Percentiles rank a stretch among this genome's conserved stretches.
Conservation (phyloP, 2,888 invertebrate species). For the Caenorhabditis sp. region DNA sequence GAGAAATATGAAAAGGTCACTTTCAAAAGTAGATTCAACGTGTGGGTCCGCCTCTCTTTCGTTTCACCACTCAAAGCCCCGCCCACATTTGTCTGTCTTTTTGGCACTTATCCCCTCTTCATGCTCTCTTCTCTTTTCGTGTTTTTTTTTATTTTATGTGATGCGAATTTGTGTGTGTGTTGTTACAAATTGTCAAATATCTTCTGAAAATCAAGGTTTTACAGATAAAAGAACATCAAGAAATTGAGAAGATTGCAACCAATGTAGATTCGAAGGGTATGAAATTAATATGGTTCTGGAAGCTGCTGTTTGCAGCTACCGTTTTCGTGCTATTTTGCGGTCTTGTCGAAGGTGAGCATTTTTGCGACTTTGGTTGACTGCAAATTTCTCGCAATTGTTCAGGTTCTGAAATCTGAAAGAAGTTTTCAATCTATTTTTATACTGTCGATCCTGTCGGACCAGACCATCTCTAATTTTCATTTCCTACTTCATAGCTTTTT, state of each 20-base stretch:
- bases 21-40: too few relatives aligned
- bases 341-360: neutral
- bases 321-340: neutral
- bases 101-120: neutral
- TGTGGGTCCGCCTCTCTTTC: too few relatives aligned
- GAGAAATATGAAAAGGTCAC: too few relatives aligned
- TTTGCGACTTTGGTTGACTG: neutral
- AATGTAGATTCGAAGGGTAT: neutral
- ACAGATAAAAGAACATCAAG: neutral
- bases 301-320: neutral
- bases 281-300: neutral
- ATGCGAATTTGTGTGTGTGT: neutral
- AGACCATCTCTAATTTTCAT: too few relatives aligned
- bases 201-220: neutral
- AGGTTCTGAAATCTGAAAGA: too few relatives aligned
- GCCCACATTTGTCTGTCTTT: neutral
- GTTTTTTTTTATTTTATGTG: neutral
- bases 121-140: neutral
- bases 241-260: neutral
- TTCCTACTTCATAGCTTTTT: too few relatives aligned
- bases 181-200: neutral
- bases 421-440: too few relatives aligned
- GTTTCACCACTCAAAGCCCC: neutral
- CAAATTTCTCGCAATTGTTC: too few relatives aligned
- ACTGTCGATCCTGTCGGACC: too few relatives aligned